Base-by-base conservation (phyloP, 2,888 invertebrate species). In the Tetranychus piercei region DNA sequence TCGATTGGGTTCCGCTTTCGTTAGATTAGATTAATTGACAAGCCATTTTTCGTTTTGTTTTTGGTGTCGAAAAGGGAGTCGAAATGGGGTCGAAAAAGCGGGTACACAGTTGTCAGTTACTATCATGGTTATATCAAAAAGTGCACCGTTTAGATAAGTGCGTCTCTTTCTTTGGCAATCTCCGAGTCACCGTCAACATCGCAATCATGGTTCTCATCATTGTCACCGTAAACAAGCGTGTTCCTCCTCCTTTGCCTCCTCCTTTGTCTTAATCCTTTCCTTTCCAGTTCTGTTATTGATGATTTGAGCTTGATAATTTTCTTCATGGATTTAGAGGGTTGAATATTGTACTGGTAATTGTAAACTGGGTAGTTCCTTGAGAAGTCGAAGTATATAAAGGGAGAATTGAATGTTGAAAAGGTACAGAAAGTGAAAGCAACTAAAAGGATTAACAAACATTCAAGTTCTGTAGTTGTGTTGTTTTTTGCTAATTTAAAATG, bases 1-100 rank as follows among this genome's bases (percentile, higher is more conserved):
- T 0, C 83, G 89, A 11, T 92, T 6, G 93, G 93, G 0, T 88
- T 92, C 78, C 85, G 93, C 72, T 93, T 93, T 0, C 85, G 92
- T 44, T 87, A 93, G n/a, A 92, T 92, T 92, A 89, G 15, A 15
- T 55, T 55, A 55, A 55, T 55, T 55, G 55, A 15, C 15, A 55
- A 55, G 15, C 34, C 34, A 55, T 9, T 55, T 9, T 55, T 55
- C 15, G 11, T 6, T 55, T 55, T 15, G 55, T 15, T 55, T 45
- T 34, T 34, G 34, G 34, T 34, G 34, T 34, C 34, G 34, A 34
- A 55, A 55, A 9, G 55, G 55, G 55, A 55, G 55, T 55, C 4
- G 15, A 55, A 55, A 15, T 55, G 55, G 55, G 55, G 55, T 55
- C 55, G 55, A 55, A 55, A 15, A 15, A 55, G 55, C 15, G 9